Evolutionary conservation across 2,113 vertebrate species (phyloP), one percentile per base, ranked within the genome.

Genomic region (Hemibagrus wyckioides): DNA sequence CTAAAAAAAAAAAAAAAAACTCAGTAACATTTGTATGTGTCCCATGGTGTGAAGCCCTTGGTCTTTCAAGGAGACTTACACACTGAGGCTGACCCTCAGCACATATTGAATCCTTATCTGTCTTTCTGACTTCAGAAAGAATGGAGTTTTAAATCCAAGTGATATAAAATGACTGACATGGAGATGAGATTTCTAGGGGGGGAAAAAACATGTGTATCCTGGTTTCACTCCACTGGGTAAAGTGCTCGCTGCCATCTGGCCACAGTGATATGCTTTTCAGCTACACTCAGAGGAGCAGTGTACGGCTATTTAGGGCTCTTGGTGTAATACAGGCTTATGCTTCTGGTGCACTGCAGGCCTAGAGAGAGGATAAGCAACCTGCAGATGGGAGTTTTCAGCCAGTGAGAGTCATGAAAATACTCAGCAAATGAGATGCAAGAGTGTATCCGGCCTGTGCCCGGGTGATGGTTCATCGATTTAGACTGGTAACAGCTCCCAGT

Each of bases 201-300:
- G 39, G 10, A 28, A 10, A 79, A 10, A 21, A 23, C 28, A 48
- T n/a, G 21, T 67, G 59, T 39, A 33, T 50, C 33, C 52, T 57
- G 82, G 33, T 50, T 80, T 71, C 36, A 19, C 36, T 85, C 79
- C 39, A 33, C 41, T n/a, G 19, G 67, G 44, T 69, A 69, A 80
- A 88, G 75, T 80, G 81, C 48, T 30, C 56, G 36, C 30, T 83
- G 82, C 23, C 36, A 77, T 67, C 83, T 85, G 63, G 65, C 52
- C 80, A 81, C 39, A 85, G 33, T 71, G 39, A 88, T 85, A 59
- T 85, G 76, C 83, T 85, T 88, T 73, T 88, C 28, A 80, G 87
- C 76, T 80, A 13, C 30, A 80, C 63, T 33, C 87, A 41, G 50
- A 80, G 73, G 36, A 84, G 77, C 61, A 71, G 61, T 2, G 19